Conservation (phyloP, 2,797 vertebrate species). For the Gymnopithys bicolor region DNA sequence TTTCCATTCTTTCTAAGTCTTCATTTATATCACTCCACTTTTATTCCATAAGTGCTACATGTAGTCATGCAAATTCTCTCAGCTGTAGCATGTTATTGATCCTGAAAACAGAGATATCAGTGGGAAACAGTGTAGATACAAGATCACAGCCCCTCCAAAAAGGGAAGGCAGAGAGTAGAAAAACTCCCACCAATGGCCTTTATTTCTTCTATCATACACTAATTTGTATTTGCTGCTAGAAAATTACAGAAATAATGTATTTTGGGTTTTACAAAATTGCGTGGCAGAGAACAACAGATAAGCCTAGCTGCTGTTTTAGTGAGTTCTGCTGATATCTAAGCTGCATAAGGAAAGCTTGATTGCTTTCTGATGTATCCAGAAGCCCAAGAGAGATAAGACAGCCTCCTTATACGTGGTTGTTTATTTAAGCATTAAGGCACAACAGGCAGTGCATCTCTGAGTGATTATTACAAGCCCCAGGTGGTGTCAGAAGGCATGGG, state of each 20-base stretch:
- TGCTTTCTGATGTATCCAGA: constrained; percentile 64
- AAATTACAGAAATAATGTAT: constrained; percentile 42
- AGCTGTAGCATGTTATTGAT: constrained; percentile 47
- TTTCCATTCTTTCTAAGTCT: constrained; percentile 57
- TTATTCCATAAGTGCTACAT: constrained; percentile 63
- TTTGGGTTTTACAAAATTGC: constrained; percentile 55
- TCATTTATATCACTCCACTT: constrained; percentile 60
- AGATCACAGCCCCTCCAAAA: constrained; percentile 38
- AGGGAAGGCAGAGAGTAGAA: background rate
- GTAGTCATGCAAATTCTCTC: constrained; percentile 65
- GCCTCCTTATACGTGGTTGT: constrained; percentile 44
- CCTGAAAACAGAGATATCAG: constrained; percentile 54
- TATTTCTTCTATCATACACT: constrained; percentile 30
- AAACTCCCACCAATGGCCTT: background rate
- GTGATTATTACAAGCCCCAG: constrained; percentile 50
- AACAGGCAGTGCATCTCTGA: constrained; percentile 56
- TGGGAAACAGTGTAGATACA: constrained; percentile 11
- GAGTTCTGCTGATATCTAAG: constrained; percentile 50
- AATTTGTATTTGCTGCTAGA: constrained; percentile 43
- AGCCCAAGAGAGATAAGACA: constrained; percentile 57
- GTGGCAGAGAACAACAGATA: constrained; percentile 52
- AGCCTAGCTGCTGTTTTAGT: constrained; percentile 56
- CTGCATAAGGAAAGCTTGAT: constrained; percentile 45
- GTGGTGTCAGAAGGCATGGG: constrained; percentile 49
- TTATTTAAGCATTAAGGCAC: constrained; percentile 66